Conservation (phyloP, 2,888 invertebrate genomes). For the Anarsia innoxiella region DNA sequence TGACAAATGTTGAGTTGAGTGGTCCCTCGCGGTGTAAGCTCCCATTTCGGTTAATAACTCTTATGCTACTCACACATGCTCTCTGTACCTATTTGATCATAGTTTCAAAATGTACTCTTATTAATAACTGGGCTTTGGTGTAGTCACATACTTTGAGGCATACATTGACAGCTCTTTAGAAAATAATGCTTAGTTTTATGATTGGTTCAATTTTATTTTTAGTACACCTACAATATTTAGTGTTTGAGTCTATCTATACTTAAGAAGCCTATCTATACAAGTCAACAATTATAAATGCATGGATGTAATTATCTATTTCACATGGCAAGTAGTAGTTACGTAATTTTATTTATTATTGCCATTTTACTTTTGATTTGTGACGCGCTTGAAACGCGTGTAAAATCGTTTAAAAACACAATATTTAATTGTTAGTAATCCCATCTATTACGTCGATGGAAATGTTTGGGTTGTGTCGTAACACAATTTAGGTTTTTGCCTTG, state of each 20-base stretch:
- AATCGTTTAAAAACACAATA: neutral
- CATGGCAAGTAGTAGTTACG: neutral
- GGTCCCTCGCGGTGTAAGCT: slow-evolving; percentile 7
- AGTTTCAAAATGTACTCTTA: neutral
- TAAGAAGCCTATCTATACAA: no score
- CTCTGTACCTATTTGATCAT: neutral
- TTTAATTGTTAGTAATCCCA: neutral
- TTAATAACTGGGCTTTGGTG: neutral
- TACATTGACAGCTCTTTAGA: no score
- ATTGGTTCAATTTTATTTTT: neutral
- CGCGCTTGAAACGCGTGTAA: neutral
- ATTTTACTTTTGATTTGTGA: neutral
- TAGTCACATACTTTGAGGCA: no score
- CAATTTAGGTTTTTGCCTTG: no score
- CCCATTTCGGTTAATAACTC: slow-evolving; percentile 12
- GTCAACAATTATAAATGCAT: no score
- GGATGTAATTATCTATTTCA: no score
- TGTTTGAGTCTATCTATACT: neutral
- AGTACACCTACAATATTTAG: neutral
- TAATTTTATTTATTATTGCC: neutral
- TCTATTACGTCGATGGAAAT: neutral
- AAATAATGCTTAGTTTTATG: neutral
- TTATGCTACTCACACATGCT: neutral
- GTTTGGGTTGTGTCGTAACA: neutral
- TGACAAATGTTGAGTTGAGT: slow-evolving; percentile 15